Evolutionary conservation across 2,888 invertebrate genomes (phyloP).

Genomic region (Drosophila atripex): DNA sequence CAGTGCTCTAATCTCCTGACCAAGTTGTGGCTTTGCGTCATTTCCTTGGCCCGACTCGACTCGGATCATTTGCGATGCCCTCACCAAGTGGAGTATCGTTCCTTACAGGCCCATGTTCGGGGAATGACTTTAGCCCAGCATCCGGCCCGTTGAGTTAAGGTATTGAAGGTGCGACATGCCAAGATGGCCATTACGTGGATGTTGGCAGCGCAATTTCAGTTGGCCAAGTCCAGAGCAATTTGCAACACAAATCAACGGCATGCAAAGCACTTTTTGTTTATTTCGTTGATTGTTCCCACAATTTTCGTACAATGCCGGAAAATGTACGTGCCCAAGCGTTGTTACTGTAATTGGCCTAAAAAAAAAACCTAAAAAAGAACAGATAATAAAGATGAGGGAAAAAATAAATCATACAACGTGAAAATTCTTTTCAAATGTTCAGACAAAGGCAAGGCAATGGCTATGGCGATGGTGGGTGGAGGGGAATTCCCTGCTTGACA

Average conservation of each 20-base stretch:
- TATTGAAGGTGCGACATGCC: slow-evolving; percentile 22
- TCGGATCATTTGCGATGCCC: slow-evolving; percentile 55
- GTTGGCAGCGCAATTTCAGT: slow-evolving; percentile 56
- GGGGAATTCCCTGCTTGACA: slow-evolving; percentile 54
- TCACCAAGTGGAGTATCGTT: background rate
- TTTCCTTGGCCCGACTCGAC: slow-evolving; percentile 55
- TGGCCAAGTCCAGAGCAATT: slow-evolving; percentile 53
- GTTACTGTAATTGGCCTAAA: slow-evolving; percentile 71
- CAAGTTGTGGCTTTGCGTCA: slow-evolving; percentile 78
- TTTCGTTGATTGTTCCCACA: slow-evolving; percentile 79
- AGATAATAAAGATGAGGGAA: slow-evolving; percentile 38
- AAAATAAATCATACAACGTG: slow-evolving; percentile 65
- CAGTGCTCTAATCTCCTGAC: slow-evolving; percentile 77
- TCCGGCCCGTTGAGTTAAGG: slow-evolving; percentile 6
- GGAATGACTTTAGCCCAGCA: too few relatives aligned
- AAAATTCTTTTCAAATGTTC: slow-evolving; percentile 77
- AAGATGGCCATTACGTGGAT: slow-evolving; percentile 5
- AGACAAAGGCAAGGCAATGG: slow-evolving; percentile 38
- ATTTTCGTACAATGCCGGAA: slow-evolving; percentile 77
- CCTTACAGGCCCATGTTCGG: background rate
- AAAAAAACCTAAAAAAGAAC: slow-evolving; percentile 21
- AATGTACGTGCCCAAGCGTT: slow-evolving; percentile 70
- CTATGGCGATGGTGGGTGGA: slow-evolving; percentile 24
- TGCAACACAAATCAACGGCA: slow-evolving; percentile 70
- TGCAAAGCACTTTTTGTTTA: slow-evolving; percentile 74